These are phyloP conservation scores for Caenorhabditis afra DNA, from an alignment of 2,888 invertebrate genomes.

Conservation along the genomic window DNA sequence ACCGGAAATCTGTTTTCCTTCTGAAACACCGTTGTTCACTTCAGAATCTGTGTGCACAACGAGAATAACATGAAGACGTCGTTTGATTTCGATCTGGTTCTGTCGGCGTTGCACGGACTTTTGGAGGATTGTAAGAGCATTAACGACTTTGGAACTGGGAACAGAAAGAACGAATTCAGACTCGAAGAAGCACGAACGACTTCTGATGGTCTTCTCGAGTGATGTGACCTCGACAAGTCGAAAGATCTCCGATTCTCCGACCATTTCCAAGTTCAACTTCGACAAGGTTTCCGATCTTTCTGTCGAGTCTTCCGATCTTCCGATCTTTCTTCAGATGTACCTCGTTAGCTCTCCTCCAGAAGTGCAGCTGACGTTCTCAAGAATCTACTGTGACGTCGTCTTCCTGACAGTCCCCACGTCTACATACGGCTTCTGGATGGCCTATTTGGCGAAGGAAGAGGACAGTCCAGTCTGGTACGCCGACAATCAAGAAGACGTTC, in stretches of 20 bases:
- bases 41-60: constrained; percentile 28
- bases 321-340: constrained; percentile 31
- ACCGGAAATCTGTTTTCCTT: too few relatives aligned
- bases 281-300: constrained; percentile 4
- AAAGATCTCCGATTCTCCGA: background rate
- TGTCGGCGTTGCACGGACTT: background rate
- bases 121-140: background rate
- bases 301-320: too few relatives aligned
- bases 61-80: background rate
- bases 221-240: background rate
- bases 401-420: constrained; percentile 25
- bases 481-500: background rate
- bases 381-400: constrained; percentile 31
- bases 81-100: background rate
- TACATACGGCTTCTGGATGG: constrained; percentile 37
- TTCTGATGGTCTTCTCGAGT: constrained; percentile 14
- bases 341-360: constrained; percentile 17
- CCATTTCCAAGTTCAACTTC: background rate
- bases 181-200: background rate
- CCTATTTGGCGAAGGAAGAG: constrained; percentile 34
- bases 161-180: constrained; percentile 10
- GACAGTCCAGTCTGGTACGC: constrained; percentile 21
- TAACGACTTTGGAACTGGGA: background rate
- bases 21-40: too few relatives aligned
- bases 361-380: constrained; percentile 27